Base-by-base conservation (phyloP, 1,140 invertebrate species). In the Aphis gossypii region DNA sequence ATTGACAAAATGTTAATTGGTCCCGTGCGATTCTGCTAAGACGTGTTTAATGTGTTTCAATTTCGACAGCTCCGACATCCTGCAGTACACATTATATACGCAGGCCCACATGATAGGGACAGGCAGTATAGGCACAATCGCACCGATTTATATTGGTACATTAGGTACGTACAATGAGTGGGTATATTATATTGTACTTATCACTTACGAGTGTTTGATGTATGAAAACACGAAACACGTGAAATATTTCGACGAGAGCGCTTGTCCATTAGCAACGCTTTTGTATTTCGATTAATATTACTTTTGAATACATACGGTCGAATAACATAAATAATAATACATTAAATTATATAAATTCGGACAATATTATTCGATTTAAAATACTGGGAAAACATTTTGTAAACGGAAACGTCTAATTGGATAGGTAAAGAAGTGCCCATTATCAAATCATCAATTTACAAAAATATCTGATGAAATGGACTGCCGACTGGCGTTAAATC, bases 121-220 rank as follows among this genome's bases (percentile, higher is more conserved):
- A 35, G 60, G 14, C 60, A 68, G 60, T n/a, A 41, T 41, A n/a
- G 60, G 30, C 60, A 68, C 60, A 30, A 6, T 68, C 38, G 30
- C 60, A n/a, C 60, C 60, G 5, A n/a, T 68, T 68, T 18, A 68
- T n/a, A 18, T 68, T n/a, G 60, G 60, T 68, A n/a, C 60, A 68
- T 68, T 68, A 68, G 60, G 30, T 68, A 14, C 30, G 60, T 68
- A 68, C 60, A 68, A 68, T 68, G 30, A 68, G 60, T 68, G 14
- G 30, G 60, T 68, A 68, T 68, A 68, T 68, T 68, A 68, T n/a
- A 68, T 68, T 68, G n/a, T n/a, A 68, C 60, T n/a, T 68, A 68
- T 68, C 60, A 68, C 30, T 68, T 68, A 68, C 18, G 60, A 68
- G 30, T 68, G 60, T 68, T 68, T n/a, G 14, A 30, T n/a, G 30